Conservation (phyloP, 2,888 invertebrate species). For the Diaperis boleti region DNA sequence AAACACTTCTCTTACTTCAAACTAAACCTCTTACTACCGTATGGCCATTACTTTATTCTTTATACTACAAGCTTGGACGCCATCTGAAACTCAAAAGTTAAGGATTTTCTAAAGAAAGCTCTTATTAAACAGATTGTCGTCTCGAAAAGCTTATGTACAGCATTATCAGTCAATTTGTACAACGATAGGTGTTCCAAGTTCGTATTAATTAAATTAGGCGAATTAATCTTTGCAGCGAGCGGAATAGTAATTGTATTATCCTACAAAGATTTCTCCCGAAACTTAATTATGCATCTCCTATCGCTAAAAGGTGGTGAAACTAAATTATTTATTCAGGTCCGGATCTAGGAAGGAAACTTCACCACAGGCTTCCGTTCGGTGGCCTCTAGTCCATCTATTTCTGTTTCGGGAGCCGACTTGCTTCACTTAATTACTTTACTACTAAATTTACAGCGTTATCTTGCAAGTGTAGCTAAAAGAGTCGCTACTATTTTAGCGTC, state of each 20-base stretch:
- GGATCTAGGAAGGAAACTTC: slow-evolving; percentile 14
- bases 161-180: slow-evolving; percentile 9
- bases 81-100: too few species aligned
- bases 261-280: slow-evolving; percentile 30
- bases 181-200: slow-evolving; percentile 3
- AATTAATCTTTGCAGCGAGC: slow-evolving; percentile 26
- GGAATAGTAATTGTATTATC: slow-evolving; percentile 26
- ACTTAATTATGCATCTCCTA: slow-evolving; percentile 20
- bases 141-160: slow-evolving; percentile 7
- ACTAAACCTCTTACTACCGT: too few species aligned
- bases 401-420: slow-evolving; percentile 30
- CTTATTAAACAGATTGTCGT: slow-evolving; percentile 9
- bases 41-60: too few species aligned
- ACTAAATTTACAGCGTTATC: slow-evolving; percentile 42
- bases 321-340: slow-evolving; percentile 25
- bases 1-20: too few species aligned
- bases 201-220: slow-evolving; percentile 14
- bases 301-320: slow-evolving; percentile 27
- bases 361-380: slow-evolving; percentile 28
- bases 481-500: slow-evolving; percentile 39
- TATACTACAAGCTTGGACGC: too few species aligned
- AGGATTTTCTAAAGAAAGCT: slow-evolving; percentile 9
- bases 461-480: slow-evolving; percentile 40
- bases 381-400: slow-evolving; percentile 35
- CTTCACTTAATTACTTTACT: slow-evolving; percentile 39